phyloP scores from a whole-genome alignment of 2,888 invertebrate genomes.

The Nemapogon koenigi region DNA sequence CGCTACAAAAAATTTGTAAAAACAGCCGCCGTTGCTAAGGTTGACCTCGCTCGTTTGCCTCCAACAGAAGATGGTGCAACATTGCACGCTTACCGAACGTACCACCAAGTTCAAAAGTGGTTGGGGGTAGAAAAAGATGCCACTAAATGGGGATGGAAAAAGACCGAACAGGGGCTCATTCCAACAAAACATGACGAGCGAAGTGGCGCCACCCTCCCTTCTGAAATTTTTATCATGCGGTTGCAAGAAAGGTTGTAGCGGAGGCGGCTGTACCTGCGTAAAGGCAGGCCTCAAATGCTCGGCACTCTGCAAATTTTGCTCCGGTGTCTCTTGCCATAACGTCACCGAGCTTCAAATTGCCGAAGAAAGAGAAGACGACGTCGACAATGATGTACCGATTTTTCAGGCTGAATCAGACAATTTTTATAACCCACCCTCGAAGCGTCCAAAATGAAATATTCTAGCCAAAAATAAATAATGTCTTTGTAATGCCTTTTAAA shows the following conservation, averaged over 20 bases:
- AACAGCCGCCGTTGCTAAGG: slow-evolving; percentile 7
- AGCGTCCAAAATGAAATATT: too few species aligned
- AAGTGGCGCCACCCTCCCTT: slow-evolving; percentile 7
- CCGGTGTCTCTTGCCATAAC: slow-evolving; percentile 4
- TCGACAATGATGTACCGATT: slow-evolving; percentile 5
- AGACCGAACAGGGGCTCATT: slow-evolving; percentile 6
- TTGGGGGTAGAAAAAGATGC: slow-evolving; percentile 7
- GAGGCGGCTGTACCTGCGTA: slow-evolving; percentile 4
- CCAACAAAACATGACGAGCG: slow-evolving; percentile 6
- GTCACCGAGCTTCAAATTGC: slow-evolving; percentile 6
- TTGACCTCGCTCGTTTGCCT: slow-evolving; percentile 5
- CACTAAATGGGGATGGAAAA: slow-evolving; percentile 5
- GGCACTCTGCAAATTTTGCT: slow-evolving; percentile 9
- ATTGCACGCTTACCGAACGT: slow-evolving; percentile 5
- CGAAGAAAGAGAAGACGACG: slow-evolving; percentile 8
- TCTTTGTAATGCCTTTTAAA: too few species aligned
- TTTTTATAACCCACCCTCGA: too few species aligned
- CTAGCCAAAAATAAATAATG: too few species aligned
- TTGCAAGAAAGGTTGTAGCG: slow-evolving; percentile 6
- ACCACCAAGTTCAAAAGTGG: slow-evolving; percentile 10
- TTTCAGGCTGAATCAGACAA: too few species aligned
- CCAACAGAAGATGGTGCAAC: too few species aligned
- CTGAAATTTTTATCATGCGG: slow-evolving; percentile 4
- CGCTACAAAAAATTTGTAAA: slow-evolving; percentile 6
- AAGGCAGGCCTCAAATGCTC: slow-evolving; percentile 9